phyloP scores from a whole-genome alignment of 2,113 vertebrate genomes.

The Dipodomys ordii region DNA sequence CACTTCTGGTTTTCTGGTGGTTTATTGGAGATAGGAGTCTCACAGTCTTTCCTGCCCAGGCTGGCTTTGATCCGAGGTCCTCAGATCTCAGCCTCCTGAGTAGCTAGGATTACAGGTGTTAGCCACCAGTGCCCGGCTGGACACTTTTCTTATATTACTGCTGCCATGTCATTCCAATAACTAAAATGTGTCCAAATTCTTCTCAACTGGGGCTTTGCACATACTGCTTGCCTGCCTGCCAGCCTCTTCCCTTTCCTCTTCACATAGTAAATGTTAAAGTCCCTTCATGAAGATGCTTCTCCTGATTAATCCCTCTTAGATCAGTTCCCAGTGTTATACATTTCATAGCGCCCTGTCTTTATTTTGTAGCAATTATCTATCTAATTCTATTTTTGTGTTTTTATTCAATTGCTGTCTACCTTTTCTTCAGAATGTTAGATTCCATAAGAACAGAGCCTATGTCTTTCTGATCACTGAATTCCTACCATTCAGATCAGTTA shows the following conservation, averaged over 20 bases:
- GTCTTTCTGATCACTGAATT: background rate
- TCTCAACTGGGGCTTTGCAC: background rate
- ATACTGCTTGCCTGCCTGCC: background rate
- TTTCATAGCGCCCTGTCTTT: background rate
- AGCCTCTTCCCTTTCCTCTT: background rate
- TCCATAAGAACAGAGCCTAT: background rate
- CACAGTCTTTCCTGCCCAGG: too few relatives aligned
- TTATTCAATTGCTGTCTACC: background rate
- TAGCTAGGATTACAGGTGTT: too few relatives aligned
- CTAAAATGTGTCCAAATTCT: background rate
- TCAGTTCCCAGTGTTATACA: background rate
- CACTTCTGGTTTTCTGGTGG: too few relatives aligned
- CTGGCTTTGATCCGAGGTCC: too few relatives aligned
- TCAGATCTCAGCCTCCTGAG: too few relatives aligned
- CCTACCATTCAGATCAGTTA: background rate
- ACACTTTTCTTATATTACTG: background rate
- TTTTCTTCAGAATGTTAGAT: background rate
- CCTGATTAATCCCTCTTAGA: background rate
- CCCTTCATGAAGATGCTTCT: background rate
- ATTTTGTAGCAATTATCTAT: background rate
- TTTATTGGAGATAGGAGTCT: too few relatives aligned
- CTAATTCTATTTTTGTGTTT: background rate
- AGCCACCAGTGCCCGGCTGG: too few relatives aligned
- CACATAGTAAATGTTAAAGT: too few relatives aligned
- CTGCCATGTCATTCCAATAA: background rate